Conservation (phyloP, 2,888 invertebrate genomes). For the Oasisia sp. region DNA sequence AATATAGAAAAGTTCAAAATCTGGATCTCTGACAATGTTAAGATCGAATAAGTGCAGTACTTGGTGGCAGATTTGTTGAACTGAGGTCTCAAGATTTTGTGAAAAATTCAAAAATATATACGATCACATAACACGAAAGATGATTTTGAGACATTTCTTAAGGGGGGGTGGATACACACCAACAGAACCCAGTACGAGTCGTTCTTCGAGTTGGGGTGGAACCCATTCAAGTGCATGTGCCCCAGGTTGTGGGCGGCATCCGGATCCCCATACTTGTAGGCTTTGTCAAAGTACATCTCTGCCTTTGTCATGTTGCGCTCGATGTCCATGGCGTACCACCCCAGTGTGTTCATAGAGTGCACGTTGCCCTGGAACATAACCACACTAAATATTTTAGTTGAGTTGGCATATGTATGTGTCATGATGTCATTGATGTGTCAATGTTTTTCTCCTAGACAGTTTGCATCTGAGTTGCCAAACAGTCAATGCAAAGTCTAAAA, state of each 20-base stretch:
- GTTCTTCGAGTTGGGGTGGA: slow-evolving; percentile 47
- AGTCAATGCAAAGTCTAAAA: no score
- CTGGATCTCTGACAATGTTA: no score
- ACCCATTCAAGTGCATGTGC: slow-evolving; percentile 53
- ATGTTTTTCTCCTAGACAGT: no score
- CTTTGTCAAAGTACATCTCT: slow-evolving; percentile 49
- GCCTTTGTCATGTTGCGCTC: slow-evolving; percentile 56
- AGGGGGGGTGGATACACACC: no score
- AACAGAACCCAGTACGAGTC: slow-evolving; percentile 45
- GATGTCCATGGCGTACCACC: slow-evolving; percentile 58
- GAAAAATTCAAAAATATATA: no score
- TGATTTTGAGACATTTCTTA: not conserved
- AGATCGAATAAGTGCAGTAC: no score
- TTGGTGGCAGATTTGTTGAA: no score
- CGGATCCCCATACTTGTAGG: slow-evolving; percentile 49
- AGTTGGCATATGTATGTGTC: no score
- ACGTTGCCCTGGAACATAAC: not conserved
- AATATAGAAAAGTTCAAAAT: no score
- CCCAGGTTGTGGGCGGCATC: slow-evolving; percentile 62
- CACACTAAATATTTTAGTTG: not conserved
- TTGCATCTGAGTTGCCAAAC: no score
- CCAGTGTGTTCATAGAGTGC: slow-evolving; percentile 53
- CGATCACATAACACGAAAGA: not conserved
- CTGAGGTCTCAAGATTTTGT: no score
- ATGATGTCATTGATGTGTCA: no score